Conservation (phyloP, 2,797 vertebrate species). For the Tarsius wallacei region DNA sequence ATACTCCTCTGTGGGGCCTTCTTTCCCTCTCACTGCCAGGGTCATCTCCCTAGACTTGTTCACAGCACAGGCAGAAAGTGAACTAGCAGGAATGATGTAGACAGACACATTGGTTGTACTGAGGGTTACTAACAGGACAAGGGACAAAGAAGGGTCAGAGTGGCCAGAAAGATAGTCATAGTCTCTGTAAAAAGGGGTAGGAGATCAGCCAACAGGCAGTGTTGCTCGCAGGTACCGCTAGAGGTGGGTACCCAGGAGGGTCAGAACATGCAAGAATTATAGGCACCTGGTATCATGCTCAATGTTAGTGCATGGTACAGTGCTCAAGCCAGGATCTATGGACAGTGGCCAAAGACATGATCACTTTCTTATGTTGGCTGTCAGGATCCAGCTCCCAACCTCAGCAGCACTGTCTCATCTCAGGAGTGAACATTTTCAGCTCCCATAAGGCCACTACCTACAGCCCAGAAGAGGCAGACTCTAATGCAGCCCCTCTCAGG, state of each 20-base stretch:
- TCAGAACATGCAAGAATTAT: neutral
- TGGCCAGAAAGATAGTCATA: neutral
- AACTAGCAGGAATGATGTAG: no score
- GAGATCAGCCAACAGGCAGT: neutral
- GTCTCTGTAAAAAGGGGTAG: neutral
- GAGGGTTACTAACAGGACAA: neutral
- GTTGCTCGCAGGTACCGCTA: neutral
- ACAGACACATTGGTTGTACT: neutral
- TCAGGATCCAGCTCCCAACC: neutral
- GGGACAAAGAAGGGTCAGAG: neutral
- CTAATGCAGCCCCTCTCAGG: no score
- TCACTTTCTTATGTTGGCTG: neutral
- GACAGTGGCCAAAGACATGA: neutral
- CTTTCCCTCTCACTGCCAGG: neutral
- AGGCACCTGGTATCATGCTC: neutral
- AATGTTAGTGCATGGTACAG: neutral
- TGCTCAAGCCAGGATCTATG: neutral
- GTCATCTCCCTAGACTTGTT: fast-evolving
- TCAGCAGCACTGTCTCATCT: no score
- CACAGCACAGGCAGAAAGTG: neutral
- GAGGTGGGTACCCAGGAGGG: neutral
- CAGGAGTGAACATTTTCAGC: no score
- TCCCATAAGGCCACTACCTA: no score
- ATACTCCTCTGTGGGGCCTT: neutral
- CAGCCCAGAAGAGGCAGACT: no score